Percentiles rank a stretch among this genome's conserved stretches.
Evolutionary conservation across 2,113 vertebrate species (phyloP).

Genomic region (Fregetta grallaria): DNA sequence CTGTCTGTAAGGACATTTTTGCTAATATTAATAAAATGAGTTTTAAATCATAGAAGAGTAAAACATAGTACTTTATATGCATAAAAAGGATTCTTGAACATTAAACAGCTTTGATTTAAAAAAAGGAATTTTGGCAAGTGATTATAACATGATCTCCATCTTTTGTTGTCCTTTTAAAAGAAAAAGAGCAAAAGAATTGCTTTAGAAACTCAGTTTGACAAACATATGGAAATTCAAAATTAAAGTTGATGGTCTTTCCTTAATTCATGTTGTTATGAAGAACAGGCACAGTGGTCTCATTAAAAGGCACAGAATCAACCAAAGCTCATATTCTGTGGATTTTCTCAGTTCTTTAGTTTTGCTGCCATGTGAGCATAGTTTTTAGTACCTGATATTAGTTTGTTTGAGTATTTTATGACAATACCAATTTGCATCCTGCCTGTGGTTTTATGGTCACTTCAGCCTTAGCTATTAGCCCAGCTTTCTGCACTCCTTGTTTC

Average conservation of each 20-base stretch:
- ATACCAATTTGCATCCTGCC: not conserved
- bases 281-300: not conserved
- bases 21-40: slow-evolving; percentile 45
- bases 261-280: not conserved
- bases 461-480: not conserved
- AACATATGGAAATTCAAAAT: slow-evolving; percentile 18
- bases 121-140: slow-evolving; percentile 15
- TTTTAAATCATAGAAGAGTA: slow-evolving; percentile 17
- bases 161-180: slow-evolving; percentile 14
- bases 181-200: not conserved
- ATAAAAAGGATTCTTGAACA: slow-evolving; percentile 11
- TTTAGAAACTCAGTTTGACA: not conserved
- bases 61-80: not conserved
- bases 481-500: not conserved
- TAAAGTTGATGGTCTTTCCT: not conserved
- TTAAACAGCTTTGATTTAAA: slow-evolving; percentile 36
- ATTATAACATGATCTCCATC: not conserved
- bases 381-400: not conserved
- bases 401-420: not conserved
- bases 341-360: not conserved
- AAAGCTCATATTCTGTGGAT: not conserved
- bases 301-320: not conserved
- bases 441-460: not conserved
- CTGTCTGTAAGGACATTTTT: slow-evolving; percentile 17
- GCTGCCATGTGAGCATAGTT: not conserved